Evolutionary conservation across 2,888 invertebrate genomes (phyloP), one percentile per base, ranked within the genome.

Genomic region (Graphium colonna): DNA sequence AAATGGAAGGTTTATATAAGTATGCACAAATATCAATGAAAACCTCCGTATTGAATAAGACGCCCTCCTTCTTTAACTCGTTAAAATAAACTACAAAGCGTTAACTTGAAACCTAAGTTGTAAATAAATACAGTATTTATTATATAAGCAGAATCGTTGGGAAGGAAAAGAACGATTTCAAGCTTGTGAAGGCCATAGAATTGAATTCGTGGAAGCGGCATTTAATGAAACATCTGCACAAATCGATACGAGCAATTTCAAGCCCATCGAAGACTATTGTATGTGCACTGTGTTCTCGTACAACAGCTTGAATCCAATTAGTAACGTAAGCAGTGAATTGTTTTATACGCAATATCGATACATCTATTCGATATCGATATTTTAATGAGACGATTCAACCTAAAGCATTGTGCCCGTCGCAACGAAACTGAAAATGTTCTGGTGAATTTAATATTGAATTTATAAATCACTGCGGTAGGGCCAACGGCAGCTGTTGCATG

Each of bases 171-270:
- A 9, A 31, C 15, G 4, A 26, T 44, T 41, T 26, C 42, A 17
- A 26, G 10, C 42, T 42, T 21, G 21, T 8, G 28, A 33, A 49
- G 44, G 43, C 21, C 40, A 39, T 31, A 16, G 26, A 36, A 40
- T 28, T 40, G 28, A 41, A 41, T 17, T 49, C 44, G 31, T 16
- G 33, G 49, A 44, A 54, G 44, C 39, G 31, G 40, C 49, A 44
- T 54, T 53, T 44, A 54, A 54, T 54, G 53, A 45, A 54, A 54
- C 53, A 49, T 49, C 53, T 54, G 53, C 44, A 54, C 53, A 53
- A 53, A 53, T 54, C 49, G 53, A 54, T 54, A 45, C 40, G 40
- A 49, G 49, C 49, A 54, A 54, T 54, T 54, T 44, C 44, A 54
- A 45, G 44, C 53, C 49, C 39, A 54, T 54, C 48, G 33, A 31